Evolutionary conservation across 64 coral and sea anemone species (phyloP).

Genomic region (Stichodactyla mertensii): DNA sequence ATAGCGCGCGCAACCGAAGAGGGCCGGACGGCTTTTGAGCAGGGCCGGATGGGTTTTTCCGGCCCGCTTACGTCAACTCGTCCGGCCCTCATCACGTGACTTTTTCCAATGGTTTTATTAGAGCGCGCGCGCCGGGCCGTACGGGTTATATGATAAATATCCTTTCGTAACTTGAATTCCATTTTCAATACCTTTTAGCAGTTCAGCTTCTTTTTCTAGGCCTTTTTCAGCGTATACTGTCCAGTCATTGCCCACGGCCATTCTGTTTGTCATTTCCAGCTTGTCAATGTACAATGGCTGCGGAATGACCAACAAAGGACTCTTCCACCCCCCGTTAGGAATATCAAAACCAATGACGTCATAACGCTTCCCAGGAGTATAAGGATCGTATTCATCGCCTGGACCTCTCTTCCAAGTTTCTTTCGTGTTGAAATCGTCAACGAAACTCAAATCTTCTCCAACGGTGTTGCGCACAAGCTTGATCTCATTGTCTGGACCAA

Average conservation of each 20-base stretch:
- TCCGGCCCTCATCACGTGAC: too few species aligned
- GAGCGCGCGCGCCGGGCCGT: too few species aligned
- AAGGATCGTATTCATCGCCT: slow-evolving; percentile 43
- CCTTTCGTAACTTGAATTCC: too few species aligned
- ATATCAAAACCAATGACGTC: slow-evolving; percentile 20
- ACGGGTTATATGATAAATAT: too few species aligned
- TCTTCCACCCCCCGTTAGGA: not conserved
- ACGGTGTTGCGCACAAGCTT: slow-evolving; percentile 42
- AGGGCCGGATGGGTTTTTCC: too few species aligned
- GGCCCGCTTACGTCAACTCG: too few species aligned
- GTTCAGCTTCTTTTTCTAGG: slow-evolving; percentile 36
- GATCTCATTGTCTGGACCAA: slow-evolving; percentile 18
- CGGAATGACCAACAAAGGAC: slow-evolving; percentile 29
- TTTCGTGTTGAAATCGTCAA: slow-evolving; percentile 55
- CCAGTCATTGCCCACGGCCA: slow-evolving; percentile 27
- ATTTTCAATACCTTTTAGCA: slow-evolving; percentile 12
- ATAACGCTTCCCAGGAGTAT: slow-evolving; percentile 52
- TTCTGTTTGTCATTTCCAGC: not conserved
- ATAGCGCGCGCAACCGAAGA: too few species aligned
- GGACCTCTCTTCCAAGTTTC: slow-evolving; percentile 65
- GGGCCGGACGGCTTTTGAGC: too few species aligned
- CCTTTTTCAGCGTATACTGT: not conserved
- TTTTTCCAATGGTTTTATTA: too few species aligned
- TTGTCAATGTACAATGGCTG: slow-evolving; percentile 1
- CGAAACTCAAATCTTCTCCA: slow-evolving; percentile 52